phyloP scores from a whole-genome alignment of 2,113 vertebrate genomes.

The Tetraodon nigroviridis region DNA sequence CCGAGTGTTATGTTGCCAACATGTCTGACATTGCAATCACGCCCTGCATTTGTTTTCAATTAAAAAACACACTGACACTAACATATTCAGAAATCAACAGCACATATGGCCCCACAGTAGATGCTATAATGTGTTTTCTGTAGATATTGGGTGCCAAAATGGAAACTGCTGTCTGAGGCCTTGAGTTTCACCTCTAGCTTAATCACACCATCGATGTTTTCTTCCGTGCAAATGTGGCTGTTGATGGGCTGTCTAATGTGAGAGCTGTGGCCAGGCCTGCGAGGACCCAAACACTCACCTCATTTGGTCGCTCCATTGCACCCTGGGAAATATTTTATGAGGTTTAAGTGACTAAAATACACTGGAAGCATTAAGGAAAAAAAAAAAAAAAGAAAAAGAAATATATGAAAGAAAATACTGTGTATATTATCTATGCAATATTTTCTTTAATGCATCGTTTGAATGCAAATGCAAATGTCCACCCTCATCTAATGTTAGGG shows the following conservation, averaged over 20 bases:
- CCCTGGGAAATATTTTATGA: constrained; percentile 77
- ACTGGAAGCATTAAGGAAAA: constrained; percentile 66
- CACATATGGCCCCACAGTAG: too few species aligned
- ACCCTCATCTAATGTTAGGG: too few species aligned
- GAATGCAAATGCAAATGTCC: too few species aligned
- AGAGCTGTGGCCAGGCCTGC: constrained; percentile 56
- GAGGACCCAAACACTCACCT: constrained; percentile 62
- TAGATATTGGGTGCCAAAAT: constrained; percentile 36
- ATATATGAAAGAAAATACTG: too few species aligned
- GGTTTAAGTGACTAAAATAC: constrained; percentile 77
- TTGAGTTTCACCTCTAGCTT: constrained; percentile 64
- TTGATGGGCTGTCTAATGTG: constrained; percentile 68
- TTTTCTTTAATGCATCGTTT: too few species aligned
- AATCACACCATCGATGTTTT: constrained; percentile 64
- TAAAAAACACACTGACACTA: background rate
- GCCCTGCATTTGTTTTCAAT: constrained; percentile 2
- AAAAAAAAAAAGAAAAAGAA: too few species aligned
- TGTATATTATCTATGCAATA: too few species aligned
- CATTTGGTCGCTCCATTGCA: constrained; percentile 69
- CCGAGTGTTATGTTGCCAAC: constrained; percentile 33
- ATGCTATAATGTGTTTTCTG: constrained; percentile 13
- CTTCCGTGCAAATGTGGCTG: constrained; percentile 57
- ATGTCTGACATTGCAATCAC: constrained; percentile 11
- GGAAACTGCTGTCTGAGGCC: constrained; percentile 54
- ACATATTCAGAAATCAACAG: background rate